A percentile compares a stretch with the other conserved stretches of the same genome.
Evolutionary conservation across 1,140 invertebrate genomes (phyloP).

Genomic region (Drosophila jambulina): DNA sequence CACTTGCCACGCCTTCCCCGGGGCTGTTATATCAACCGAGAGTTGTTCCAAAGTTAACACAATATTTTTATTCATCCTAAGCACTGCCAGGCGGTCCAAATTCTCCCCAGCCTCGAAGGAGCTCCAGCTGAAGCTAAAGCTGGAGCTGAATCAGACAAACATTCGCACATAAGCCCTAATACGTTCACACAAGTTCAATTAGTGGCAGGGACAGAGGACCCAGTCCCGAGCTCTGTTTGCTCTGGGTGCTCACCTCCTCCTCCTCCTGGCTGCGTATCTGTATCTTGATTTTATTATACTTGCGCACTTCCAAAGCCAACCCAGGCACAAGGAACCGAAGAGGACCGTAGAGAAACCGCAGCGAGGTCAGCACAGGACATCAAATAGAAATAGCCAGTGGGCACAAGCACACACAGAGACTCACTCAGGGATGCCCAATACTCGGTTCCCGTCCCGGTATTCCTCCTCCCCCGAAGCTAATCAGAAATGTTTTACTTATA

Average conservation of each 20-base stretch:
- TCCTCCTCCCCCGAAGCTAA: constrained; percentile 48
- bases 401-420: constrained; percentile 4
- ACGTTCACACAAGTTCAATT: constrained; percentile 82
- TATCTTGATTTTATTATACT: constrained; percentile 83
- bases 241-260: constrained; percentile 1
- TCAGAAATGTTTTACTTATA: constrained; percentile 83
- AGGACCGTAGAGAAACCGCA: constrained; percentile 57
- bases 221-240: constrained; percentile 18
- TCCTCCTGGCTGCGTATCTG: constrained; percentile 19
- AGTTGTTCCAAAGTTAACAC: constrained; percentile 76
- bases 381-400: constrained; percentile 71
- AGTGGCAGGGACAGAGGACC: constrained; percentile 53
- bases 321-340: constrained; percentile 20
- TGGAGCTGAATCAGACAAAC: constrained; percentile 43
- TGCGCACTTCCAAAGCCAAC: constrained; percentile 65
- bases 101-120: neutral
- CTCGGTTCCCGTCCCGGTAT: neutral
- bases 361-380: constrained; percentile 80
- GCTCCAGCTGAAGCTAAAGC: neutral
- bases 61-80: constrained; percentile 81
- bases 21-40: constrained; percentile 49
- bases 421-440: neutral
- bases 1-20: constrained; percentile 31
- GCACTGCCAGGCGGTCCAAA: constrained; percentile 50
- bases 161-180: constrained; percentile 76